Evolutionary conservation across 2,113 vertebrate species (phyloP), one percentile per base, ranked within the genome.

Genomic region (Mus pahari): DNA sequence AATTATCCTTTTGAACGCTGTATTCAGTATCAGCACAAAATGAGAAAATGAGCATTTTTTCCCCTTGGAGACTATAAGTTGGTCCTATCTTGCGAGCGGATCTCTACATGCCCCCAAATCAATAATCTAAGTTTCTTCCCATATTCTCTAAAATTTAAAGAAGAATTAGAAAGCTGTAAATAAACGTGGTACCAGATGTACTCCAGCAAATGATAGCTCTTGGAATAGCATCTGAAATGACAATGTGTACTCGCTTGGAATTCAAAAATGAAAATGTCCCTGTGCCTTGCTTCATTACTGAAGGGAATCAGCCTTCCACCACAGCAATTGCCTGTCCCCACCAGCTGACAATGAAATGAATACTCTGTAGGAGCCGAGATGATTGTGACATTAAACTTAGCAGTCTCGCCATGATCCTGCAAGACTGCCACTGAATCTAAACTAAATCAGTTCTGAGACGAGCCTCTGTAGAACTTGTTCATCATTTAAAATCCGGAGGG

Each of bases 321-420:
- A 96, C 96, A 97, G 96, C 96, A 97, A 97, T 96, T 97, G 94
- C 97, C 97, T 97, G 98, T 98, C 98, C 98, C 98, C 97, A 98
- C 98, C 98, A 99, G 96, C 98, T 99, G 98, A 98, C 99, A 99
- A 96, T 98, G 98, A 98, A 98, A 99, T 98, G 99, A 99, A 98
- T 98, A 98, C 98, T 98, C 98, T 14, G 97, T 98, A 98, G 99
- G 99, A 96, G 98, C 96, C 97, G 98, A 98, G 96, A 98, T 98
- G 97, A 95, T 97, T 96, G 97, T 97, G 91, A 98, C 98, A 93
- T 53, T 97, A 98, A 98, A 99, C 94, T 91, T 97, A 97, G 98
- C 98, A 86, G 92, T 91, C 73, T 94, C 96, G 88, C 71, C 90
- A 96, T 94, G 96, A 94, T 98, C 98, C 97, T 98, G 96, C 88